Evolutionary conservation across 2,888 invertebrate species (phyloP).

Genomic region (Mactromeris polynyma): DNA sequence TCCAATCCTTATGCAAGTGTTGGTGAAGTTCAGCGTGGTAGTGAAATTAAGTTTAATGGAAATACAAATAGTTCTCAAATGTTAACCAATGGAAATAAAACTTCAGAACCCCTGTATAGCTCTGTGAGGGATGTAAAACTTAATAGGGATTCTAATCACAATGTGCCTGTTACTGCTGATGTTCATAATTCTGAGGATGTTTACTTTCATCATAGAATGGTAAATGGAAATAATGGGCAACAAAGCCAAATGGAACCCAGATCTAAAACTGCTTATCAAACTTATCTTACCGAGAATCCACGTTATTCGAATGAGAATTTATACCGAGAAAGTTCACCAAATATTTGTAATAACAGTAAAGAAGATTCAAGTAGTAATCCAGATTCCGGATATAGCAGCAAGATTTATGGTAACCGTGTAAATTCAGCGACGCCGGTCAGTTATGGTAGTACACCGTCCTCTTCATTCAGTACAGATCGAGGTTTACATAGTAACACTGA

Average conservation of each 20-base stretch:
- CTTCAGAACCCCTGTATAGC: conserved; percentile 45
- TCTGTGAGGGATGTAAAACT: conserved; percentile 52
- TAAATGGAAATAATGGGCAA: conserved; percentile 17
- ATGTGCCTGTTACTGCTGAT: conserved; percentile 46
- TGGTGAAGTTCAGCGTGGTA: conserved; percentile 38
- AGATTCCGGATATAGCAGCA: conserved; percentile 95
- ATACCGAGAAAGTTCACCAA: conserved; percentile 67
- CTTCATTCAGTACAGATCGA: conserved; percentile 82
- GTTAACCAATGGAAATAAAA: not conserved
- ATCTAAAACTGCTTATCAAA: conserved; percentile 64
- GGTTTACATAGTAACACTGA: conserved; percentile 76
- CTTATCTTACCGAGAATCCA: conserved; percentile 62
- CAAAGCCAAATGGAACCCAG: conserved; percentile 57
- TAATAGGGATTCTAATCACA: conserved; percentile 50
- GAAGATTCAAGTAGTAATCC: conserved; percentile 87
- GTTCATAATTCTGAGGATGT: conserved; percentile 34
- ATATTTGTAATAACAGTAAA: conserved; percentile 76
- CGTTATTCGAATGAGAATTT: conserved; percentile 39
- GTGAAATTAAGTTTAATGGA: conserved; percentile 41
- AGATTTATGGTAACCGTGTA: conserved; percentile 90
- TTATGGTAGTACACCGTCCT: conserved; percentile 80
- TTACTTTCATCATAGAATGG: conserved; percentile 36
- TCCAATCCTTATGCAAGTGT: conserved; percentile 39
- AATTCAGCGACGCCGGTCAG: conserved; percentile 62
- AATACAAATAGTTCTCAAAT: conserved; percentile 16